Percentiles rank a stretch among this genome's conserved stretches.
phyloP scores from a whole-genome alignment of 2,888 invertebrate genomes.

The Hypolimnas misippus region DNA sequence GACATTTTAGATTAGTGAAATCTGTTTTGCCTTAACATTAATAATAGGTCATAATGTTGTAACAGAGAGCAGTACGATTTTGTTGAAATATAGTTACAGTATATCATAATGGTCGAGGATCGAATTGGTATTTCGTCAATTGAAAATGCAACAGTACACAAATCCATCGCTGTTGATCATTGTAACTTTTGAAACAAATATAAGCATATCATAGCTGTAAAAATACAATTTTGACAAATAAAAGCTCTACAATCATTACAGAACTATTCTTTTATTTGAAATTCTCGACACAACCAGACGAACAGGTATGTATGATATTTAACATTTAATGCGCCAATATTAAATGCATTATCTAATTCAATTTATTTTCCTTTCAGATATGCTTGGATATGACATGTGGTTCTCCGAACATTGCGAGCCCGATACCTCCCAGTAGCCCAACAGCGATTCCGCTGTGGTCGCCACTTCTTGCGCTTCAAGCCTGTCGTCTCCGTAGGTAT shows the following conservation, averaged over 20 bases:
- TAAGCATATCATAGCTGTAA: constrained; percentile 97
- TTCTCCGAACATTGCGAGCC: constrained; percentile 62
- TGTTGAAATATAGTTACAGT: constrained; percentile 74
- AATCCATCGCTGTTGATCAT: constrained; percentile 84
- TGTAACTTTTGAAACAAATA: constrained; percentile 88
- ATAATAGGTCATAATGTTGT: constrained; percentile 77
- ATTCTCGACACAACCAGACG: constrained; percentile 15
- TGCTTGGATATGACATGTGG: constrained; percentile 75
- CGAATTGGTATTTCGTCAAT: constrained; percentile 78
- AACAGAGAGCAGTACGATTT: constrained; percentile 77
- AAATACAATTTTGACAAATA: constrained; percentile 92
- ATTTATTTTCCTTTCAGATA: constrained; percentile 63
- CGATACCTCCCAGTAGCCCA: constrained; percentile 67
- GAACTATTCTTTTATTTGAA: constrained; percentile 61
- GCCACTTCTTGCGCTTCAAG: constrained; percentile 76
- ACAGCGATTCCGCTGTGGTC: constrained; percentile 74
- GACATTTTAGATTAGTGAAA: constrained; percentile 81
- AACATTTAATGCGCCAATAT: not conserved
- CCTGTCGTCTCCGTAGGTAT: constrained; percentile 76
- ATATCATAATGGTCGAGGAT: constrained; percentile 69
- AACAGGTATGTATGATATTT: constrained; percentile 49
- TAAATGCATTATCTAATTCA: not conserved
- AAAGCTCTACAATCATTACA: constrained; percentile 87
- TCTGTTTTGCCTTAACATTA: constrained; percentile 83
- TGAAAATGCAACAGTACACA: constrained; percentile 70